Conservation (phyloP, 1,140 invertebrate species). For the Drosophila ironensis region DNA sequence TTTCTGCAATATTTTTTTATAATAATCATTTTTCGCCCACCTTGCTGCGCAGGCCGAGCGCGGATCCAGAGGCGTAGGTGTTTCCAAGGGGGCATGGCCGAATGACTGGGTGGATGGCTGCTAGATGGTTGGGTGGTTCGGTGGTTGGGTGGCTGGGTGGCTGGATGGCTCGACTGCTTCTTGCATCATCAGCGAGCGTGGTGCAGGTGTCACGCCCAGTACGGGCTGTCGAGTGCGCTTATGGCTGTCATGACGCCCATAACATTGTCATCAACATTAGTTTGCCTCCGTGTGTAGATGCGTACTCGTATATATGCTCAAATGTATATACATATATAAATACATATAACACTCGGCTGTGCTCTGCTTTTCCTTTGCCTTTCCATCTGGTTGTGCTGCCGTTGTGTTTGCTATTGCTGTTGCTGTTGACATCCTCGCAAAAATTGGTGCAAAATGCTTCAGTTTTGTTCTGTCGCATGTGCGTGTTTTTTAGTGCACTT, state of each 20-base stretch:
- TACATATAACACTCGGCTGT: conserved; percentile 40
- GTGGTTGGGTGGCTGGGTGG: background rate
- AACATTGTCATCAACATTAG: conserved; percentile 81
- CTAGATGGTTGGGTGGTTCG: background rate
- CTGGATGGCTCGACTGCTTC: background rate
- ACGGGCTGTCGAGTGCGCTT: conserved; percentile 74
- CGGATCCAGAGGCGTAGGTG: no score
- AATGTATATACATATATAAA: background rate
- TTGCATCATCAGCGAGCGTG: conserved; percentile 43
- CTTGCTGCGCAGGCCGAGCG: conserved; percentile 4
- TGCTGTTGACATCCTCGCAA: conserved; percentile 73
- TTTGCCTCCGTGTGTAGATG: conserved; percentile 27
- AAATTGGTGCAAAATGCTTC: conserved; percentile 78
- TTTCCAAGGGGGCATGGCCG: no score
- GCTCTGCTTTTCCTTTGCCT: conserved; percentile 15
- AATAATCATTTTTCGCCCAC: conserved; percentile 44
- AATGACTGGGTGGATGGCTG: background rate
- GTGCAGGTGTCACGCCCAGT: conserved; percentile 58
- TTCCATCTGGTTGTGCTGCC: conserved; percentile 11
- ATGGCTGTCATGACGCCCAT: conserved; percentile 80
- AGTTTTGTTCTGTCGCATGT: conserved; percentile 23
- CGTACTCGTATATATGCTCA: background rate
- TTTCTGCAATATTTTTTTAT: conserved; percentile 43
- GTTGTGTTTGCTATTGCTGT: no score
- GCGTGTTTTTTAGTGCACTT: conserved; percentile 17